Conservation (phyloP, 1,140 invertebrate species). For the Eubasilissa regina region DNA sequence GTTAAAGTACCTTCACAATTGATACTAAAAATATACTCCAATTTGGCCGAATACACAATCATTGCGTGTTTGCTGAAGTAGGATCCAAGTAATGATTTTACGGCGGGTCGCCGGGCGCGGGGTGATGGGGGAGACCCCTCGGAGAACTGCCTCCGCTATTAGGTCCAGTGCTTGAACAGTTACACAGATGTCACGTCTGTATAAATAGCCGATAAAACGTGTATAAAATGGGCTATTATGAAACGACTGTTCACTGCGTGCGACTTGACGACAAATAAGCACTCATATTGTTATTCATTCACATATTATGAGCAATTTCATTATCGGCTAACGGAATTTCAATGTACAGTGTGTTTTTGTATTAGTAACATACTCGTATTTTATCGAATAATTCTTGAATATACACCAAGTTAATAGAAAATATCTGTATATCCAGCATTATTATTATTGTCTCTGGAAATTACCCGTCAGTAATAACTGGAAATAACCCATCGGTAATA, state of each 20-base stretch:
- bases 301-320: too few relatives aligned
- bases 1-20: slow-evolving; percentile 1
- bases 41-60: slow-evolving; percentile 7
- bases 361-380: too few relatives aligned
- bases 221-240: background rate
- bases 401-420: too few relatives aligned
- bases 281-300: too few relatives aligned
- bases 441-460: too few relatives aligned
- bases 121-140: background rate
- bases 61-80: background rate
- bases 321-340: too few relatives aligned
- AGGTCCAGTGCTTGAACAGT: background rate
- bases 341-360: too few relatives aligned
- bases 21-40: slow-evolving; percentile 5
- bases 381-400: too few relatives aligned
- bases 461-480: too few relatives aligned
- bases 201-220: slow-evolving; percentile 8
- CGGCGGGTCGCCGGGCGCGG: background rate
- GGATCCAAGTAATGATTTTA: background rate
- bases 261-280: too few relatives aligned
- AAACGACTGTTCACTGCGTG: background rate
- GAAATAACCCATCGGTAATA: too few relatives aligned
- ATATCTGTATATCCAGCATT: too few relatives aligned
- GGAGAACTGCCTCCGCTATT: background rate
- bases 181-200: background rate